Evolutionary conservation across 1,140 invertebrate species (phyloP).

Genomic region (Papilio polytes): DNA sequence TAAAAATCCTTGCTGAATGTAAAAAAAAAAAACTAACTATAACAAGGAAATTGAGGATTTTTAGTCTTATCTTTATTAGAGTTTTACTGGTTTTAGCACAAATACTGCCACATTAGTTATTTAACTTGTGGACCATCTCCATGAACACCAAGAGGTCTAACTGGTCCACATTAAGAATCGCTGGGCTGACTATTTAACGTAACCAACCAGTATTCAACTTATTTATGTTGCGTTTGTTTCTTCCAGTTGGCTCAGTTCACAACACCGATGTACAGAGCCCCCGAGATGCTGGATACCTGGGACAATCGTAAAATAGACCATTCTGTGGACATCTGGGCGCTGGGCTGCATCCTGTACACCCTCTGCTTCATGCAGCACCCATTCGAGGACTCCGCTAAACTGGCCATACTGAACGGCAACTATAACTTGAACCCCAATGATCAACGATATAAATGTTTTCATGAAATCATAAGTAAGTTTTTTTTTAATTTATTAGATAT

Average conservation of each 20-base stretch:
- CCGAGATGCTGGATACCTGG: conserved; percentile 99
- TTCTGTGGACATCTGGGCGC: conserved; percentile 97
- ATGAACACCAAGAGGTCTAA: too few relatives aligned
- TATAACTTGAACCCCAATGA: conserved; percentile 93
- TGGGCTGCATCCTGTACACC: conserved; percentile 97
- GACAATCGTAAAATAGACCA: conserved; percentile 96
- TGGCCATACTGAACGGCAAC: conserved; percentile 98
- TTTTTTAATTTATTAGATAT: conserved; percentile 15
- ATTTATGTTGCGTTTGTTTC: conserved; percentile 17
- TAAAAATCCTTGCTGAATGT: too few relatives aligned
- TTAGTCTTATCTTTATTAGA: too few relatives aligned
- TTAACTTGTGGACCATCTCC: too few relatives aligned
- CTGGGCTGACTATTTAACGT: too few relatives aligned
- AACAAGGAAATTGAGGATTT: too few relatives aligned
- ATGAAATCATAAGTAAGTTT: conserved; percentile 94
- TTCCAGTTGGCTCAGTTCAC: conserved; percentile 85
- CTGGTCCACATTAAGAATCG: too few relatives aligned
- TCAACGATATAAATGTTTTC: conserved; percentile 92
- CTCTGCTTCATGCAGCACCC: conserved; percentile 98
- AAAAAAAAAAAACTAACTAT: too few relatives aligned
- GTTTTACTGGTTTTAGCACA: too few relatives aligned
- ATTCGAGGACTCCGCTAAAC: conserved; percentile 98
- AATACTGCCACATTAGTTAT: too few relatives aligned
- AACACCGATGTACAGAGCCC: conserved; percentile 95
- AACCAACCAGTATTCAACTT: not conserved